Base-by-base conservation (phyloP, 2,888 invertebrate genomes). In the Stratiomys singularior region DNA sequence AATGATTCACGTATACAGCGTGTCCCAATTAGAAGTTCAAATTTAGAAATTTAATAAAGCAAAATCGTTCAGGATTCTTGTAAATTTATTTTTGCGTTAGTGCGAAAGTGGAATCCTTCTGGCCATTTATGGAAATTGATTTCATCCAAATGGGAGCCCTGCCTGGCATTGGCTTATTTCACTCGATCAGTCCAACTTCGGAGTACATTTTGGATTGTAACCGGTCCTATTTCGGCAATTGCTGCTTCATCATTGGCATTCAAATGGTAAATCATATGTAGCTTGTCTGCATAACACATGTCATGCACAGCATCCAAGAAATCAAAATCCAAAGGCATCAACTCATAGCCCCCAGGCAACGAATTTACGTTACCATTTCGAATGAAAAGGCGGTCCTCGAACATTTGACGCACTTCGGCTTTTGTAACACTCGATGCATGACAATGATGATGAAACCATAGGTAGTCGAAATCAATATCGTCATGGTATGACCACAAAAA, bases 311-410 rank as follows among this genome's bases (percentile, higher is more conserved):
- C 44, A 25, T 27, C 64, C 27, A 4, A 64, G 9, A 64, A 64
- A 25, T 21, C 13, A 27, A 23, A 64, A 25, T 64, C 64, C 27
- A 64, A 64, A 13, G 64, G 64, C 27, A 27, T 64, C 25, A 64
- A 64, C 13, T 64, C 64, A 27, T 27, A 64, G 15, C 25, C 11
- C 15, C 64, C 9, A 9, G 64, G 64, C 13, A 27, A 27, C 27
- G 21, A 64, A 21, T 64, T 25, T 5, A 64, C 27, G 25, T 21
- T 11, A 64, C 64, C 21, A 64, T 64, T 64, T 64, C 27, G n/a
- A 13, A 11, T 21, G 27, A 64, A 23, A 25, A 64, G 7, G 58
- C 23, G 44, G 44, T 13, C 44, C 7, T 44, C 44, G 44, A 44
- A 44, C 13, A 9, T 44, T 44, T 9, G 7, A n/a, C n/a, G n/a